Conservation (phyloP, 2,797 vertebrate species). For the Eurystomus glaucurus region DNA sequence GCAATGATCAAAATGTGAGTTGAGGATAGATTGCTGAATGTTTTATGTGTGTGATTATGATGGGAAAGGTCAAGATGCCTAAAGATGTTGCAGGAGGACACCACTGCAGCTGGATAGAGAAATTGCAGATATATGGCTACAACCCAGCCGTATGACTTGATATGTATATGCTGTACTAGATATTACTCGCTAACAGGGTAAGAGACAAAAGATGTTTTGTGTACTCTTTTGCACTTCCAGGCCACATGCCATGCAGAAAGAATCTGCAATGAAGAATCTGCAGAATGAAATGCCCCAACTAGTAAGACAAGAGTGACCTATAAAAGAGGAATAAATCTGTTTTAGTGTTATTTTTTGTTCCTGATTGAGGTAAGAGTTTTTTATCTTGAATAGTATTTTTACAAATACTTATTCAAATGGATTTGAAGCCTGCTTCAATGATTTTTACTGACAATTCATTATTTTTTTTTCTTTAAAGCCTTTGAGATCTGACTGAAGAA, state of each 20-base stretch:
- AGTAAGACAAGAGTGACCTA: background rate
- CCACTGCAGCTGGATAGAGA: background rate
- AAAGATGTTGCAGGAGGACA: background rate
- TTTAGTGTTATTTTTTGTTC: background rate
- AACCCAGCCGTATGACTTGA: accelerated
- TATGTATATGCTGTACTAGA: accelerated
- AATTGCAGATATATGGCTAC: background rate
- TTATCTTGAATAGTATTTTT: background rate
- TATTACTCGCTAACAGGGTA: background rate
- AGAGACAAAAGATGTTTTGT: background rate
- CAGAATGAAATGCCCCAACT: background rate
- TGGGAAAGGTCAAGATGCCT: background rate
- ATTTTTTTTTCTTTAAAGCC: background rate
- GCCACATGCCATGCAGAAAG: background rate
- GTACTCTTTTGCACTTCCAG: background rate
- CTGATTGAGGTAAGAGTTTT: background rate
- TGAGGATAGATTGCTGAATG: background rate
- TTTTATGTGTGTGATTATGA: background rate
- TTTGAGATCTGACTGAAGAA: background rate
- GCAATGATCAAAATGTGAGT: background rate
- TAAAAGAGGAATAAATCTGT: background rate
- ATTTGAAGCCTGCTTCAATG: background rate
- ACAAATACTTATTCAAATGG: background rate
- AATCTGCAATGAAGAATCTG: background rate
- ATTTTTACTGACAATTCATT: background rate